These are phyloP conservation scores for Platynereis dumerilii DNA, from an alignment of 2,888 invertebrate species.

Conservation along the genomic window DNA sequence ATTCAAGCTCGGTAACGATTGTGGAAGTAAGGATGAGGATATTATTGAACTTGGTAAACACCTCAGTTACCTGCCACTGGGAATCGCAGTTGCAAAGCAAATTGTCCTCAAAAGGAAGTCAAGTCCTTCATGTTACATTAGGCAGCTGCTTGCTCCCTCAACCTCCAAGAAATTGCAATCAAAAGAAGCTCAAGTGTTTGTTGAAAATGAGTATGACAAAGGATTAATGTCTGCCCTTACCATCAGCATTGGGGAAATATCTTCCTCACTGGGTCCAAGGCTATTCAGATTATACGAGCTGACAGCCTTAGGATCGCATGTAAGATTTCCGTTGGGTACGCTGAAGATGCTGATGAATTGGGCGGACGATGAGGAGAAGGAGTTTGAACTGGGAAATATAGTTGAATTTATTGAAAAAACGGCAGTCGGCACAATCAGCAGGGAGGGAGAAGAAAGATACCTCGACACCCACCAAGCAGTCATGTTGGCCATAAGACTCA, in stretches of 20 bases:
- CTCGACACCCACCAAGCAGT: background rate
- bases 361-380: background rate
- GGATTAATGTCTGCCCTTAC: background rate
- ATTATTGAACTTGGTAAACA: background rate
- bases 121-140: background rate
- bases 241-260: background rate
- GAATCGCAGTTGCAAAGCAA: background rate
- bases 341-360: background rate
- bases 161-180: background rate
- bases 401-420: background rate
- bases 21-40: background rate
- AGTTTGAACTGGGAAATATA: background rate
- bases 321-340: background rate
- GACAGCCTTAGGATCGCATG: background rate
- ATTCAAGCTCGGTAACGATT: background rate
- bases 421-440: background rate
- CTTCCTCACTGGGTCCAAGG: background rate
- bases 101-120: background rate
- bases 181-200: background rate
- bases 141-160: background rate
- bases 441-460: background rate
- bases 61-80: background rate
- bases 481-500: background rate
- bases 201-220: slow-evolving; percentile 5
- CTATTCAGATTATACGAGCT: background rate